Evolutionary conservation across 2,797 vertebrate species (phyloP), one percentile per base, ranked within the genome.

Genomic region (Luscinia luscinia): DNA sequence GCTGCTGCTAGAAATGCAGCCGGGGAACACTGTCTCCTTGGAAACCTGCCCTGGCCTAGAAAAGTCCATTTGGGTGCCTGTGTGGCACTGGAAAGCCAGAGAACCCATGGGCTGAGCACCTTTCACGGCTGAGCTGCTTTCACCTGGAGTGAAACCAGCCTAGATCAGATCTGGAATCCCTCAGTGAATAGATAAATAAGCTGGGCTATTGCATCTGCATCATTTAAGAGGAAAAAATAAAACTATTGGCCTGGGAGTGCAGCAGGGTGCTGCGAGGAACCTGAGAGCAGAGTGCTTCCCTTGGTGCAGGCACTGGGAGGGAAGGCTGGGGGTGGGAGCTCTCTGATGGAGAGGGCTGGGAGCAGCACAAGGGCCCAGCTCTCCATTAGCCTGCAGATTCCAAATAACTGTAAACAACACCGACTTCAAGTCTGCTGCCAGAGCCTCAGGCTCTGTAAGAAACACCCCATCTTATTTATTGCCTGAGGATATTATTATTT

Each of bases 401-500:
- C 74, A 49, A 77, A 15, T 28, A 32, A 68, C 1, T 93, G 85
- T 94, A 95, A 92, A 93, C 81, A 94, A 77, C 0, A 2, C 30
- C 40, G 80, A 90, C 81, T 84, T 84, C 74, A 75, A 87, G 75
- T 67, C 78, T 46, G 86, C 70, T 89, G 91, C 52, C 86, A 79
- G 86, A 87, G 75, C 84, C 79, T 54, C 30, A 24, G 72, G 90
- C 81, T 92, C 84, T 62, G 75, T 61, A 89, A 90, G 63, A 79
- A 92, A 91, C 58, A 89, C 46, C 38, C 52, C 49, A 43, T 46
- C 48, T 64, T 64, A 40, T 74, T 92, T 85, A 80, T 61, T 90
- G 93, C 93, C 87, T 41, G 73, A 94, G 73, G 79, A 87, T 73
- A 73, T 57, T 72, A 80, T 68, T 91, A 93, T 81, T 93, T 94